A percentile compares a stretch with the other conserved stretches of the same genome.
phyloP scores from a whole-genome alignment of 2,113 vertebrate genomes.

The Gadus macrocephalus region DNA sequence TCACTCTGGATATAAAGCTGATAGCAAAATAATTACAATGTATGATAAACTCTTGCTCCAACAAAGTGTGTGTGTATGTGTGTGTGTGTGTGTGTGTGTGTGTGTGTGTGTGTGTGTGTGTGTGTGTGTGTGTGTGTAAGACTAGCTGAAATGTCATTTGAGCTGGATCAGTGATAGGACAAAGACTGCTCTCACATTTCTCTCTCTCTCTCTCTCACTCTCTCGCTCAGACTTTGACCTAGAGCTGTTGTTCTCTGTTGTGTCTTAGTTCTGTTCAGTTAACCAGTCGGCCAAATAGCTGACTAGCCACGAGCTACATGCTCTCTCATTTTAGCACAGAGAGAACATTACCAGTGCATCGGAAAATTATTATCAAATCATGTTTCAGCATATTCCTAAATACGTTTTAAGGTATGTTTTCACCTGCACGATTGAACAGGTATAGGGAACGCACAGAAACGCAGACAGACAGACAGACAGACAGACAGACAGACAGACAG shows the following conservation, averaged over 20 bases:
- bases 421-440: too few relatives aligned
- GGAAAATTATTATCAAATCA: too few relatives aligned
- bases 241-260: slow-evolving; percentile 36
- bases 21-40: background rate
- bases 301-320: background rate
- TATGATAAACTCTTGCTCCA: background rate
- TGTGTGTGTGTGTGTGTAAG: slow-evolving; percentile 26
- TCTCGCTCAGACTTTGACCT: slow-evolving; percentile 62
- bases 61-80: slow-evolving; percentile 15
- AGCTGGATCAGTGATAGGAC: slow-evolving; percentile 52
- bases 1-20: background rate
- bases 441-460: too few relatives aligned
- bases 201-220: slow-evolving; percentile 10
- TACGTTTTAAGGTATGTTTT: too few relatives aligned
- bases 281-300: too few relatives aligned
- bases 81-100: slow-evolving; percentile 13
- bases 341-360: too few relatives aligned
- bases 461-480: too few relatives aligned
- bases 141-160: slow-evolving; percentile 42
- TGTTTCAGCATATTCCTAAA: too few relatives aligned
- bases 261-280: background rate
- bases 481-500: too few relatives aligned
- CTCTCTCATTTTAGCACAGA: too few relatives aligned
- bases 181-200: slow-evolving; percentile 37
- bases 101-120: slow-evolving; percentile 20